A percentile compares a stretch with the other conserved stretches of the same genome.
Evolutionary conservation across 2,113 vertebrate genomes (phyloP).

Genomic region (Poeciliopsis prolifica): DNA sequence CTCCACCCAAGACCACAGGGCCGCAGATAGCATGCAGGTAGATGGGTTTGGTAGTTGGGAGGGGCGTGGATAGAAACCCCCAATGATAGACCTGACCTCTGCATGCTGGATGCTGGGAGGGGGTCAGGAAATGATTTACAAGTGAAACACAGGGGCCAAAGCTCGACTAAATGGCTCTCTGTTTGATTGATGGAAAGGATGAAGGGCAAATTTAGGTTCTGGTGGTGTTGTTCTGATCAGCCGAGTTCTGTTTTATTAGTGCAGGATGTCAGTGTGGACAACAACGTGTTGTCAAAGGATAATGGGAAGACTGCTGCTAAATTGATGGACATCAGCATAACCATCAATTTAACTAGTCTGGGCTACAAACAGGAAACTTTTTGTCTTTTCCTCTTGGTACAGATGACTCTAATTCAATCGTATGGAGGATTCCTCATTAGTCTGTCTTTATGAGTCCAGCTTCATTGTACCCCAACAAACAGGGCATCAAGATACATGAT

Average conservation of each 20-base stretch:
- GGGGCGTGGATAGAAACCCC: conserved; percentile 22
- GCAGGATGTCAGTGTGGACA: neutral
- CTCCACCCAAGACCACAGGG: conserved; percentile 61
- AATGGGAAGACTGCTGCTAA: no score
- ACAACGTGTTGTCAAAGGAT: no score
- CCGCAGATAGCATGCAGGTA: conserved; percentile 64
- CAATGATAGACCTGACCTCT: conserved; percentile 47
- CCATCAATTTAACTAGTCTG: no score
- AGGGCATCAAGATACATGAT: no score
- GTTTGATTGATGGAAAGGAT: conserved; percentile 54
- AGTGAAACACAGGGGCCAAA: conserved; percentile 32
- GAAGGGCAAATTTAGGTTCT: conserved; percentile 28
- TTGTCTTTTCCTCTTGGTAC: no score
- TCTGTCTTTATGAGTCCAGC: no score
- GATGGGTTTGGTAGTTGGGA: conserved; percentile 12
- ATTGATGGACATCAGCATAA: no score
- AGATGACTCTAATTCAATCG: no score
- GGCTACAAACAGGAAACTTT: no score
- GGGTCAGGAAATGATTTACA: conserved; percentile 58
- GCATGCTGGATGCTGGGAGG: conserved; percentile 56
- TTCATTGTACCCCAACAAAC: no score
- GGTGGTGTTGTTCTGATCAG: neutral
- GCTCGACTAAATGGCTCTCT: conserved; percentile 16
- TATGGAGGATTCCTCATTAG: no score
- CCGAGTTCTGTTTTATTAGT: neutral